Evolutionary conservation across 2,888 invertebrate species (phyloP).

Genomic region (Drosophila emarginata): DNA sequence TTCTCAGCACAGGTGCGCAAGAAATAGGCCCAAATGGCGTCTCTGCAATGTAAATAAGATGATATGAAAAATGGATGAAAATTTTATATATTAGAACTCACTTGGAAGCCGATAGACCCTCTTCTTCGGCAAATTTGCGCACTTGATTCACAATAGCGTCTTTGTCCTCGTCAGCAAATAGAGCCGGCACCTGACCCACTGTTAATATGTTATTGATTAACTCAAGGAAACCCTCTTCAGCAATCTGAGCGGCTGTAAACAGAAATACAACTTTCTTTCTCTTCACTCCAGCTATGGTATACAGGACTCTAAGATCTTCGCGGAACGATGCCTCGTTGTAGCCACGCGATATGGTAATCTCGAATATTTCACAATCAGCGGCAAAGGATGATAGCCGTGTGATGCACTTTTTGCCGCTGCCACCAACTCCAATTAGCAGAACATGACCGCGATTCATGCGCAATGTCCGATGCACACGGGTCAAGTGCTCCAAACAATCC

Average conservation of each 20-base stretch:
- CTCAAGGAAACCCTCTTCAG: constrained; percentile 93
- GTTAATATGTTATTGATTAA: constrained; percentile 95
- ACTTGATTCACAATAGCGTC: constrained; percentile 89
- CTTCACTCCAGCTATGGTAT: constrained; percentile 89
- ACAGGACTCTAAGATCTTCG: constrained; percentile 92
- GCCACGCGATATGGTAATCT: constrained; percentile 91
- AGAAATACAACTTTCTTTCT: constrained; percentile 91
- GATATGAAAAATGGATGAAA: neutral
- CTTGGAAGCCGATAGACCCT: constrained; percentile 89
- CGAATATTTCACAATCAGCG: constrained; percentile 91
- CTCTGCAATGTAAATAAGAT: constrained; percentile 83
- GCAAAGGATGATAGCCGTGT: constrained; percentile 92
- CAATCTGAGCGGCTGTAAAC: constrained; percentile 91
- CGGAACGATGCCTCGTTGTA: constrained; percentile 92
- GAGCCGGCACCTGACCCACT: constrained; percentile 92
- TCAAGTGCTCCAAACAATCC: constrained; percentile 95
- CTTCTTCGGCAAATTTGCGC: constrained; percentile 87
- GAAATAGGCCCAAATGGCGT: constrained; percentile 94
- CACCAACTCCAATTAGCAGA: constrained; percentile 93
- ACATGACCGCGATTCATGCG: constrained; percentile 91
- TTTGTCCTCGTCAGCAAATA: constrained; percentile 94
- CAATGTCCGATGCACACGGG: constrained; percentile 92
- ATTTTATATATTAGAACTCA: constrained; percentile 63
- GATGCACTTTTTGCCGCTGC: constrained; percentile 93
- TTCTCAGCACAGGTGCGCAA: constrained; percentile 90